Conservation (phyloP, 2,797 vertebrate species). For the Lutjanus campechanus region DNA sequence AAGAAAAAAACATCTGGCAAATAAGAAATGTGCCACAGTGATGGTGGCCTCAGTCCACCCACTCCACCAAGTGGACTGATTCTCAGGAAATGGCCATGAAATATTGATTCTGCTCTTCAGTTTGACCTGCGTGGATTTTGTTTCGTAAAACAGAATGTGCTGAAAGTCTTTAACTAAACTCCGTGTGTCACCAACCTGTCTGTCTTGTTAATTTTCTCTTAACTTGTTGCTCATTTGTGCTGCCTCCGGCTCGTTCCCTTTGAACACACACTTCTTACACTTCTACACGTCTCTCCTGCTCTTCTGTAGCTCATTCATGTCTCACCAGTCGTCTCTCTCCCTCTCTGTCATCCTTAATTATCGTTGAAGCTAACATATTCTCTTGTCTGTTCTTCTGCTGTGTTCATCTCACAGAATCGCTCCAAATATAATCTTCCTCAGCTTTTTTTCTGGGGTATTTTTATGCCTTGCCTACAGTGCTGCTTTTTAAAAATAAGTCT, state of each 20-base stretch:
- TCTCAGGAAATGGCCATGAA: neutral
- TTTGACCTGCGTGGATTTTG: neutral
- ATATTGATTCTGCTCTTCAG: neutral
- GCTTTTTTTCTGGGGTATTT: slow-evolving; percentile 6
- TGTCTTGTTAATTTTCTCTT: neutral
- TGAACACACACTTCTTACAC: too few relatives aligned
- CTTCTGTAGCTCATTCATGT: slow-evolving; percentile 9
- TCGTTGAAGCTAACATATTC: too few relatives aligned
- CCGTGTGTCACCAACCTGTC: neutral
- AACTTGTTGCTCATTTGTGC: neutral
- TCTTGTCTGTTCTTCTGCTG: neutral
- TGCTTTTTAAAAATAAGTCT: slow-evolving; percentile 12
- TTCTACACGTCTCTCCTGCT: neutral
- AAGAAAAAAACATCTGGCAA: neutral
- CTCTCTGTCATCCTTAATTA: slow-evolving; percentile 23
- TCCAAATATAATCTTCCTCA: neutral
- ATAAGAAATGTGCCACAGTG: neutral
- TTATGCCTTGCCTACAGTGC: neutral
- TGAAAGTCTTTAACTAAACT: neutral
- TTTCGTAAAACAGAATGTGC: neutral
- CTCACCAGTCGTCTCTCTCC: neutral
- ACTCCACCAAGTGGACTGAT: too few relatives aligned
- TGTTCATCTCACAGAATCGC: slow-evolving; percentile 10
- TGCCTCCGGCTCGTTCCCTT: neutral
- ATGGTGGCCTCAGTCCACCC: too few relatives aligned